Conservation (phyloP, 2,113 vertebrate species). For the Ahaetulla prasina region DNA sequence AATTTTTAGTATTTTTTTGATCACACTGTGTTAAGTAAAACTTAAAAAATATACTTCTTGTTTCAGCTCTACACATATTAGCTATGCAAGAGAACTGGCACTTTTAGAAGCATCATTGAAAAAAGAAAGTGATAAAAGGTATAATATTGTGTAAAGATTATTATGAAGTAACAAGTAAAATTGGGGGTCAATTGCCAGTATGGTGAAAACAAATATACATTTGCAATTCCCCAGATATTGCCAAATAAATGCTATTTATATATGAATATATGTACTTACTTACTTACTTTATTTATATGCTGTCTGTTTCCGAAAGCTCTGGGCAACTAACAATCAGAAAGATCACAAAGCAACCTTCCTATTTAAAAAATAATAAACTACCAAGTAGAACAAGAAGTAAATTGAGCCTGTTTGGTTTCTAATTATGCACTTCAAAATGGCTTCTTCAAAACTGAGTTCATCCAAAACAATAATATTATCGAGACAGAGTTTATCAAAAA, state of each 20-base stretch:
- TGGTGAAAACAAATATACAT: background rate
- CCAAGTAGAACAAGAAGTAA: background rate
- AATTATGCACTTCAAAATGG: background rate
- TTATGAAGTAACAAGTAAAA: background rate
- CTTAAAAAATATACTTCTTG: background rate
- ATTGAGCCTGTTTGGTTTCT: background rate
- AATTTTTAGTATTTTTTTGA: background rate
- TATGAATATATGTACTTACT: background rate
- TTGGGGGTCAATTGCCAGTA: background rate
- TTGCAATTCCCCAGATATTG: background rate
- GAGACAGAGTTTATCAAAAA: background rate
- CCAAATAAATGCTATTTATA: background rate
- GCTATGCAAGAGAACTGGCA: constrained; percentile 36
- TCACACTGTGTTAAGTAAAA: background rate
- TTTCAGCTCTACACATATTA: constrained; percentile 23
- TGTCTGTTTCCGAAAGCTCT: background rate
- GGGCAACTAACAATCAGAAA: background rate
- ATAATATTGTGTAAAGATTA: constrained; percentile 12
- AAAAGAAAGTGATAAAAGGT: constrained; percentile 55
- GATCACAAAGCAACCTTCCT: background rate
- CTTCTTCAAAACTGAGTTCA: background rate
- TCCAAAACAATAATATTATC: background rate
- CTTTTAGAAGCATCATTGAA: constrained; percentile 30
- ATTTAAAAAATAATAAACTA: background rate
- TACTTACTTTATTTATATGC: background rate